These are phyloP conservation scores for Amphilophus citrinellus DNA, from an alignment of 2,113 vertebrate species.

Conservation along the genomic window DNA sequence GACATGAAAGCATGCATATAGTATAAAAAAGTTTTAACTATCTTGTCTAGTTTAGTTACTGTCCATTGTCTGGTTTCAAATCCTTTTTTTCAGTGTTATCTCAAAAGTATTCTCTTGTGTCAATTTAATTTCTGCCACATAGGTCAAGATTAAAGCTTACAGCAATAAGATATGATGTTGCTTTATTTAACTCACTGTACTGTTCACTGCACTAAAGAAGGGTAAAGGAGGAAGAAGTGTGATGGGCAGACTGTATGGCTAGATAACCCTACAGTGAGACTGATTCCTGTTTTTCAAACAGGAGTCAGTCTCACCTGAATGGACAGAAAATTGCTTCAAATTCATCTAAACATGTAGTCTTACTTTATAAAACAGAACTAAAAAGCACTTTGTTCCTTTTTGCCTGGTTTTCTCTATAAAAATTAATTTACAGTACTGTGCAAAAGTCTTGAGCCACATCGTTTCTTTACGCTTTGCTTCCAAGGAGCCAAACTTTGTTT, in stretches of 20 bases:
- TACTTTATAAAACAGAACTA: not conserved
- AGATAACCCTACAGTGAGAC: not conserved
- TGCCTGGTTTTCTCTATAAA: not conserved
- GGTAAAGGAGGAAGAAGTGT: not conserved
- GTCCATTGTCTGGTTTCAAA: not conserved
- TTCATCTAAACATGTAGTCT: not conserved
- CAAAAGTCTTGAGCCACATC: not conserved
- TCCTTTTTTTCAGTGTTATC: not conserved
- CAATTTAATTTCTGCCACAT: not conserved
- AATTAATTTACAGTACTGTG: not conserved
- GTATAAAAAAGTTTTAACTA: not conserved
- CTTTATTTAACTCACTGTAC: not conserved
- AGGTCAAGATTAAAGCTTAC: not conserved
- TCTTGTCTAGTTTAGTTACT: not conserved
- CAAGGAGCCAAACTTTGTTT: not conserved
- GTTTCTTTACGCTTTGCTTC: not conserved
- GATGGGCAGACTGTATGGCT: not conserved
- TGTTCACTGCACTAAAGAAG: not conserved
- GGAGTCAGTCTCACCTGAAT: not conserved
- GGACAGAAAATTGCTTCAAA: not conserved
- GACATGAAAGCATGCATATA: not conserved
- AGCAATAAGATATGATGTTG: not conserved
- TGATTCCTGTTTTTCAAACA: no score
- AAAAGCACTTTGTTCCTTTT: not conserved
- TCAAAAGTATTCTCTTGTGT: not conserved